Evolutionary conservation across 1,140 invertebrate genomes (phyloP).

Genomic region (Aphelenchoides fujianensis): DNA sequence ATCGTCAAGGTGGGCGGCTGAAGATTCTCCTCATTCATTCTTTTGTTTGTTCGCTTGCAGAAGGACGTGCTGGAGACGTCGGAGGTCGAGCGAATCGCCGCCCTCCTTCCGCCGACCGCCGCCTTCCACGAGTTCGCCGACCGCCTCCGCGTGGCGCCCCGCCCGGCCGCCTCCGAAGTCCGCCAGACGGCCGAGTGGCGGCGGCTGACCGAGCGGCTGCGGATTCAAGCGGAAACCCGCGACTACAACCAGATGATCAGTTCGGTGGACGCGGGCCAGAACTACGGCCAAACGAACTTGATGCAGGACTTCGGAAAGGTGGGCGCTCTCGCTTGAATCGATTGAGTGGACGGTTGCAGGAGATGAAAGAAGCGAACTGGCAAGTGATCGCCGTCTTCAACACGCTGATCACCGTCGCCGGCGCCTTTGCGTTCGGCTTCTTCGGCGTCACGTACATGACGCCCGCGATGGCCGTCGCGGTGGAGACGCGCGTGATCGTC

Average conservation of each 20-base stretch:
- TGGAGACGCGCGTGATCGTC: constrained; percentile 63
- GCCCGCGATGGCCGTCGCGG: constrained; percentile 50
- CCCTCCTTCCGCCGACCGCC: background rate
- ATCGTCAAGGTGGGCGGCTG: background rate
- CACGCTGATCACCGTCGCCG: constrained; percentile 65
- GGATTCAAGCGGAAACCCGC: constrained; percentile 37
- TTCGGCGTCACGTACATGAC: constrained; percentile 55
- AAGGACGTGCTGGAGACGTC: background rate
- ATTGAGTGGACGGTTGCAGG: too few species aligned
- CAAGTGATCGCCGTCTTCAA: constrained; percentile 64
- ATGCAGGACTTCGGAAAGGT: constrained; percentile 50
- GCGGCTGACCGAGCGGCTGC: constrained; percentile 33
- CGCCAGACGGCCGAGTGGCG: constrained; percentile 22
- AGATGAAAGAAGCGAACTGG: constrained; percentile 63
- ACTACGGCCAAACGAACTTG: constrained; percentile 35
- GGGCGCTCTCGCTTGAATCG: too few species aligned
- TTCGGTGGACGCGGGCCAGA: constrained; percentile 44
- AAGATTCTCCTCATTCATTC: background rate
- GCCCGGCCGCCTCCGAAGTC: constrained; percentile 13
- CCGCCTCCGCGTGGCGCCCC: constrained; percentile 10
- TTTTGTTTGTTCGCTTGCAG: background rate
- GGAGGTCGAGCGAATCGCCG: background rate
- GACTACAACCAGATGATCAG: constrained; percentile 50
- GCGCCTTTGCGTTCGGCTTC: constrained; percentile 65
- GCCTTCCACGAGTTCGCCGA: constrained; percentile 39